Base-by-base conservation (phyloP, 2,113 vertebrate genomes). In the Alectura lathami region DNA sequence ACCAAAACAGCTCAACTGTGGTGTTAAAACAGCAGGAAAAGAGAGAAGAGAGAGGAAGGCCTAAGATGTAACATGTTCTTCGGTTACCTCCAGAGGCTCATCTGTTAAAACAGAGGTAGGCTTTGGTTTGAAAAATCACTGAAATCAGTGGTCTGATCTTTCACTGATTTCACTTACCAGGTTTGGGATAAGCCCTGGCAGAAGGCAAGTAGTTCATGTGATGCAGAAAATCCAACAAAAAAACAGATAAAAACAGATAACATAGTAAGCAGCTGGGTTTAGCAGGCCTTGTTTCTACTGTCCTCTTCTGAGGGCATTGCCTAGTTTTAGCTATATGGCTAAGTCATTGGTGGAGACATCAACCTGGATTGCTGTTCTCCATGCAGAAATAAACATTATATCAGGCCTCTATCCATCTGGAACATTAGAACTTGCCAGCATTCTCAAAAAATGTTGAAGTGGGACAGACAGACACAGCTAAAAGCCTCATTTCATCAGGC, bases 401-500 rank as follows among this genome's bases (percentile, higher is more conserved):
- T 9, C 5, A 88, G 43, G 47, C 60, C 76, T 56, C 43, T 74
- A 22, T 69, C 34, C 82, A 88, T 74, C 67, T 88, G 42, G 13
- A 23, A 51, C 53, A 43, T 83, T 86, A 88, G 42, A 81, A 78
- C 23, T 27, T 67, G 12, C 60, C 72, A 84, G 51, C 23, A 36
- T 62, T 40, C 45, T 77, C 21, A 27, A 27, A 15, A 69, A 42
- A 26, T 67, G 56, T 57, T 91, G 70, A 91, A 91, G 76, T 92
- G 76, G 64, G 51, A 38, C 68, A 88, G 68, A 83, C 6, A 77
- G 67, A 50, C 48, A 60, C 30, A 86, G 86, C 59, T 95, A 83
- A 90, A 94, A 93, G 88, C 86, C 67, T 86, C 40, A 30, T 91
- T 93, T 94, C 76, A 81, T 81, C 43, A 83, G 80, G 72, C 94